Percentiles rank a stretch among this genome's conserved stretches.
Conservation (phyloP, 2,113 vertebrate genomes). For the Chloebia gouldiae region DNA sequence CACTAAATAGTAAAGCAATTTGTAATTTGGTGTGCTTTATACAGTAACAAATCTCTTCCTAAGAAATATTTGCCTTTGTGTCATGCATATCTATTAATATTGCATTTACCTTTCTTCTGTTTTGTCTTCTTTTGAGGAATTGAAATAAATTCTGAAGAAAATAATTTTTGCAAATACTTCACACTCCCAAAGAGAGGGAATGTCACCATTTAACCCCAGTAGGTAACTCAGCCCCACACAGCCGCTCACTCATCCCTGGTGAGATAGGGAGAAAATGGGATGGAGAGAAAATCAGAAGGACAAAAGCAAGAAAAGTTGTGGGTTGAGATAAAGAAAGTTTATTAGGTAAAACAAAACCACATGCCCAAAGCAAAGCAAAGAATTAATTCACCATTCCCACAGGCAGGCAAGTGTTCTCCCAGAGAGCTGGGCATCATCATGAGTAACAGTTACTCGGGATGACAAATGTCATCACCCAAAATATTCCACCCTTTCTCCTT, state of each 20-base stretch:
- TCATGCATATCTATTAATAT: background rate
- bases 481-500: background rate
- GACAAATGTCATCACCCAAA: background rate
- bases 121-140: background rate
- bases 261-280: background rate
- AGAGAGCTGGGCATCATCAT: background rate
- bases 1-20: background rate
- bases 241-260: fast-evolving
- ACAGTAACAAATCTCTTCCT: background rate
- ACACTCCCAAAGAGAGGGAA: background rate
- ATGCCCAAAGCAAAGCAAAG: background rate
- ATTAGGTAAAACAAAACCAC: background rate
- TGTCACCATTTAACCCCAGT: background rate
- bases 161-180: background rate
- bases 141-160: background rate
- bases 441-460: background rate
- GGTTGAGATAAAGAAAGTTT: background rate
- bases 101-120: background rate
- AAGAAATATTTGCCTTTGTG: background rate
- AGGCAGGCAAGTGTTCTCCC: background rate
- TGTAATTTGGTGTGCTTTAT: background rate
- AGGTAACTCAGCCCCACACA: background rate
- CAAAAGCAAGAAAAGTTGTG: background rate
- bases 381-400: background rate
- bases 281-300: background rate